Conservation (phyloP, 2,888 invertebrate genomes). For the Steinernema hermaphroditum region DNA sequence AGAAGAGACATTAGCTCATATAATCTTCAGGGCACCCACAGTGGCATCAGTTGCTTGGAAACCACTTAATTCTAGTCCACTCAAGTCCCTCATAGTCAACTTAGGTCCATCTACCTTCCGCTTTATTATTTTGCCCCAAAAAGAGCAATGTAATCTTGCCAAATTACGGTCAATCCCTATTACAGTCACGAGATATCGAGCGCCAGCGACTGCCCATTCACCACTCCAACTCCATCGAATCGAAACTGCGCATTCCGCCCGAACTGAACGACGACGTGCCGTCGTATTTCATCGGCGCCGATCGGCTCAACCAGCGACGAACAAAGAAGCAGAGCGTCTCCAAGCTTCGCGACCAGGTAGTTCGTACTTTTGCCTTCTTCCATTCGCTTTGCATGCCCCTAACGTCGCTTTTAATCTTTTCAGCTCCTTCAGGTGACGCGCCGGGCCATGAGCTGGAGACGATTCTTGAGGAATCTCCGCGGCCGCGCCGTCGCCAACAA, state of each 20-base stretch:
- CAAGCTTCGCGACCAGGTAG: conserved; percentile 28
- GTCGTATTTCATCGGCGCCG: conserved; percentile 32
- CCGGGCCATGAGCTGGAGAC: conserved; percentile 58
- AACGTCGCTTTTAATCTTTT: conserved; percentile 19
- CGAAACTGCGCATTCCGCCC: conserved; percentile 30
- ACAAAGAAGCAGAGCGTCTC: conserved; percentile 30
- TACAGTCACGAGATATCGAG: background rate
- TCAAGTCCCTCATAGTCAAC: too few relatives aligned
- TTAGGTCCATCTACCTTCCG: too few relatives aligned
- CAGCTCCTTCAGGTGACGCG: conserved; percentile 49
- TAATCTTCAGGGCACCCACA: too few relatives aligned
- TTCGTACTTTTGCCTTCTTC: conserved; percentile 18
- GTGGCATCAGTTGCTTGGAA: too few relatives aligned
- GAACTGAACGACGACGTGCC: conserved; percentile 34
- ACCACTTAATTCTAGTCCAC: too few relatives aligned
- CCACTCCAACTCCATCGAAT: conserved; percentile 26
- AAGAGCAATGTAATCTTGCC: too few relatives aligned
- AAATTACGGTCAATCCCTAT: too few relatives aligned
- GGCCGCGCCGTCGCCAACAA: conserved; percentile 60
- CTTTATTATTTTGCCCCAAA: too few relatives aligned
- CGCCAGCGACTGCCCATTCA: conserved; percentile 11
- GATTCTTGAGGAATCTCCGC: conserved; percentile 55
- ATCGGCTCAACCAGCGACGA: conserved; percentile 30
- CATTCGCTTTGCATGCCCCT: conserved; percentile 8
- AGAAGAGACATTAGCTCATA: too few relatives aligned